A percentile compares a stretch with the other conserved stretches of the same genome.
phyloP scores from a whole-genome alignment of 2,113 vertebrate genomes.

The Callocephalon fimbriatum region DNA sequence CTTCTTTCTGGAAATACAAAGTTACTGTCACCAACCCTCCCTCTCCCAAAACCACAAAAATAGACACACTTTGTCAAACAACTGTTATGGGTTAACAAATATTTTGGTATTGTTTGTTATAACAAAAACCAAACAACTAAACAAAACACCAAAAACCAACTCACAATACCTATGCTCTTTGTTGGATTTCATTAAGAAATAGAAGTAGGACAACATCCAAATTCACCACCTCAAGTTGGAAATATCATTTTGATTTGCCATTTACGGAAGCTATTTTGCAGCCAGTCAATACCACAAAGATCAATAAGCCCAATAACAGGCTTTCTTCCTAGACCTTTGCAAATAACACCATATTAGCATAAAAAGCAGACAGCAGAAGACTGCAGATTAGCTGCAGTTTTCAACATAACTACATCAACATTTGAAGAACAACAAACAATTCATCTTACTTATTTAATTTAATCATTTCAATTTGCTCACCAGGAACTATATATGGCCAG shows the following conservation, averaged over 20 bases:
- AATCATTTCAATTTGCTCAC: not conserved
- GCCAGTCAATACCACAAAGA: slow-evolving; percentile 1
- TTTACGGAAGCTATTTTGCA: not conserved
- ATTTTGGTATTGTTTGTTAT: not conserved
- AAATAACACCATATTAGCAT: slow-evolving; percentile 7
- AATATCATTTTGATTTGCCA: not conserved
- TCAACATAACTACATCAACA: not conserved
- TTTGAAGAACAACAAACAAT: slow-evolving; percentile 1
- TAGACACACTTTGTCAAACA: not conserved
- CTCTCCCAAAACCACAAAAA: not conserved
- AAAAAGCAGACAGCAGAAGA: slow-evolving; percentile 30
- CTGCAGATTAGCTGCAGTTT: not conserved
- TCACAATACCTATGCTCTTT: not conserved
- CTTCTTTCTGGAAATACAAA: not conserved
- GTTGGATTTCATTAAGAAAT: not conserved
- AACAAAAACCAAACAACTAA: not conserved
- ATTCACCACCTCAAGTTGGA: not conserved
- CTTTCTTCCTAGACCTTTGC: not conserved
- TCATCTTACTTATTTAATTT: not conserved
- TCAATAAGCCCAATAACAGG: not conserved
- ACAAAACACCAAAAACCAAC: not conserved
- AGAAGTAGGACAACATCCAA: not conserved
- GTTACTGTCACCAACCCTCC: not conserved
- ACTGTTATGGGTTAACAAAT: not conserved
- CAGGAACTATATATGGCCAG: not conserved